These are phyloP conservation scores for Cyprinodon brontotheroides DNA, from an alignment of 2,113 vertebrate genomes.

Conservation along the genomic window DNA sequence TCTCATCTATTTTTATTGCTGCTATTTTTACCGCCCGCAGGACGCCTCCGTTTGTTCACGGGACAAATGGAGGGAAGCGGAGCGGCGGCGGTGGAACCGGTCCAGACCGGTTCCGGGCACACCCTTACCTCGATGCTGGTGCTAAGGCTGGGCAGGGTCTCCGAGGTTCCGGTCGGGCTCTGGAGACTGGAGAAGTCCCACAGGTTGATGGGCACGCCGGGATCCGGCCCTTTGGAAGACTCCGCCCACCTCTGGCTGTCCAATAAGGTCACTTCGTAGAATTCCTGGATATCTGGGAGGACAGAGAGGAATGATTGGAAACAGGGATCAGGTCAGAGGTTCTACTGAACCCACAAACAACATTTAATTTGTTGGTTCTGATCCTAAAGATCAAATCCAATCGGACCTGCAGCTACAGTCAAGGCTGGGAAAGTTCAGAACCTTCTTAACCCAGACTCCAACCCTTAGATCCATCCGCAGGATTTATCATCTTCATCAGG, in stretches of 20 bases:
- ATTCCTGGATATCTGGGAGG: constrained; percentile 95
- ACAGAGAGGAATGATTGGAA: constrained; percentile 1
- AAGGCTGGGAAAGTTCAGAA: too few species aligned
- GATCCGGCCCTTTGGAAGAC: constrained; percentile 81
- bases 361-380: background rate
- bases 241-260: constrained; percentile 91
- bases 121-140: constrained; percentile 87
- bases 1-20: background rate
- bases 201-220: constrained; percentile 84
- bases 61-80: too few species aligned
- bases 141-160: constrained; percentile 92
- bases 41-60: background rate
- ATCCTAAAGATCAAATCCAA: too few species aligned
- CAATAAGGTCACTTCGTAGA: constrained; percentile 99
- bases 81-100: too few species aligned
- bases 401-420: too few species aligned
- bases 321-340: background rate
- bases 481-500: too few species aligned
- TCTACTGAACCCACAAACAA: background rate
- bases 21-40: background rate
- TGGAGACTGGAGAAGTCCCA: constrained; percentile 97
- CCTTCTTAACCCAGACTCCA: too few species aligned
- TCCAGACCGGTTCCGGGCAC: background rate
- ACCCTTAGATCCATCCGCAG: too few species aligned
- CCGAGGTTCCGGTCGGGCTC: constrained; percentile 90